These are phyloP conservation scores for Stenurella melanura DNA, from an alignment of 2,888 invertebrate genomes.

Conservation along the genomic window DNA sequence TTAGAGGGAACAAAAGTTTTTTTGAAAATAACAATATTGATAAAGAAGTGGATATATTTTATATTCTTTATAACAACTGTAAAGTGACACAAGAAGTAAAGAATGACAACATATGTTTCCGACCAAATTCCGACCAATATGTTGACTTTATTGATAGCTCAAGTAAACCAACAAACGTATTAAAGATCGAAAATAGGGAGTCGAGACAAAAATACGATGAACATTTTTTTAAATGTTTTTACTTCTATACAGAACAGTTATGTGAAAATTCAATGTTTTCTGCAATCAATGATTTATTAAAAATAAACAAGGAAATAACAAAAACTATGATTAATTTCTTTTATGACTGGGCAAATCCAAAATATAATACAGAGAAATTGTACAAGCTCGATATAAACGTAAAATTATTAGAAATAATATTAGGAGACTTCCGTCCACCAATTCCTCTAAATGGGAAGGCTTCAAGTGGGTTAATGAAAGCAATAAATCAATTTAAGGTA, in stretches of 20 bases:
- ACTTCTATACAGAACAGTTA: conserved; percentile 41
- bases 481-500: conserved; percentile 26
- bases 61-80: conserved; percentile 31
- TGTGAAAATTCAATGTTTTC: not conserved
- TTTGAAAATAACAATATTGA: not conserved
- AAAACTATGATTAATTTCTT: conserved; percentile 22
- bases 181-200: conserved; percentile 31
- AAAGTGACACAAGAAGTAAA: not conserved
- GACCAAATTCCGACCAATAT: not conserved
- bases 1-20: conserved; percentile 8
- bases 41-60: conserved; percentile 16
- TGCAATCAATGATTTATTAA: conserved; percentile 18
- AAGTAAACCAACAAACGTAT: conserved; percentile 7
- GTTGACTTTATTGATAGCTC: conserved; percentile 29
- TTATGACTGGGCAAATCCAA: conserved; percentile 21
- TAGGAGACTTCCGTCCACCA: conserved; percentile 28
- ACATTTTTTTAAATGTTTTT: conserved; percentile 34
- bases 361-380: conserved; percentile 8
- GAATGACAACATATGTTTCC: conserved; percentile 33
- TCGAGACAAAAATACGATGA: conserved; percentile 12
- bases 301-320: not conserved
- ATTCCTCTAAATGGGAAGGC: not conserved
- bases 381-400: conserved; percentile 23
- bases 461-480: not conserved
- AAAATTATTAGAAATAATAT: conserved; percentile 11